These are phyloP conservation scores for Cichladusa arquata DNA, from an alignment of 2,113 vertebrate genomes.

Conservation along the genomic window DNA sequence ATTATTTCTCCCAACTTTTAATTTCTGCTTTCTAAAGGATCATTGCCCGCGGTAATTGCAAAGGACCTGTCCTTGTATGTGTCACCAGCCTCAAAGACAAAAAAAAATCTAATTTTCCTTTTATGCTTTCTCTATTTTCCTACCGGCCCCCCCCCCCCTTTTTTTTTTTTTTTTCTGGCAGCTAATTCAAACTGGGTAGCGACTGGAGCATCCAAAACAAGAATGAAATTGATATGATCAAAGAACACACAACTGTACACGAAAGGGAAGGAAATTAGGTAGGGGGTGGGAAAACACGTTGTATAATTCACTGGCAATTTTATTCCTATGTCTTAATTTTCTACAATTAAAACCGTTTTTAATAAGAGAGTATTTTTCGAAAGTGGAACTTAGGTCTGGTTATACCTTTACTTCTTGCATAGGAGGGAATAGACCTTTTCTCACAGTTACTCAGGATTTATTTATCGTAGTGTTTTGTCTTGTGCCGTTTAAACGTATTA, in stretches of 20 bases:
- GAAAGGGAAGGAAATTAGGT: neutral
- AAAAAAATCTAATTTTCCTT: conserved; percentile 64
- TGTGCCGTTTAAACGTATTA: neutral
- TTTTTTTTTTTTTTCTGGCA: neutral
- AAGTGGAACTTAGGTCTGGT: neutral
- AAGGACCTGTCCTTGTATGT: conserved; percentile 89
- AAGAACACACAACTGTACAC: neutral
- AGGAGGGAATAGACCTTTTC: neutral
- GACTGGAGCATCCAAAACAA: conserved; percentile 36
- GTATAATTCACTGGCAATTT: neutral
- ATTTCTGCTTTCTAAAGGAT: conserved; percentile 93
- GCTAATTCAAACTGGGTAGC: conserved; percentile 37
- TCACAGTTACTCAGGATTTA: neutral
- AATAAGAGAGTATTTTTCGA: neutral
- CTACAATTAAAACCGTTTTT: neutral
- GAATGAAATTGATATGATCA: conserved; percentile 47
- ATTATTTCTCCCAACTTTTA: conserved; percentile 96
- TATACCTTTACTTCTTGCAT: neutral
- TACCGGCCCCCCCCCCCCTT: fast-evolving
- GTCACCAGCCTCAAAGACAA: conserved; percentile 73
- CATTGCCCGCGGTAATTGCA: conserved; percentile 95
- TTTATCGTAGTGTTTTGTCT: conserved; percentile 1
- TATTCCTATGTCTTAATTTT: neutral
- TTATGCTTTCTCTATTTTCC: conserved; percentile 60
- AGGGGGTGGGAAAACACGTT: neutral